Percentiles rank a stretch among this genome's conserved stretches.
Conservation (phyloP, 2,113 vertebrate genomes). For the Rhegmatorhina hoffmannsi region DNA sequence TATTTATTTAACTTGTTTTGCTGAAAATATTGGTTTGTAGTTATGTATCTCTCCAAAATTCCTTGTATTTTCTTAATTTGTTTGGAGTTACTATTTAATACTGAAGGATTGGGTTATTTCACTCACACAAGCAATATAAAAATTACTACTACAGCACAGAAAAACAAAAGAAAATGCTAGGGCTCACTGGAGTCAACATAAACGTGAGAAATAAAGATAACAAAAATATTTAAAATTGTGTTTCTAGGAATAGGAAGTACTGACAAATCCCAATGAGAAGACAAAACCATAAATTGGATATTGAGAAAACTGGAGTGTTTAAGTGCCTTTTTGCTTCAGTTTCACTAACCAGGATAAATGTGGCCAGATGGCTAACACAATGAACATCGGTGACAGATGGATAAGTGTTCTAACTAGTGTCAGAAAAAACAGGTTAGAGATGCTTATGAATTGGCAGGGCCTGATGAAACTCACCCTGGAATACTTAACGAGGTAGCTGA, state of each 20-base stretch:
- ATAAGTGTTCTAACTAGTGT: constrained; percentile 57
- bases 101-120: neutral
- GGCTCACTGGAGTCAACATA: neutral
- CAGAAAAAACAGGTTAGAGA: constrained; percentile 62
- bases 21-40: neutral
- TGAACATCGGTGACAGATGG: constrained; percentile 62
- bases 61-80: neutral
- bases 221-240: neutral
- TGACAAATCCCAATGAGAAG: neutral
- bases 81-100: neutral
- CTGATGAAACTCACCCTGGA: constrained; percentile 46
- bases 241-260: neutral
- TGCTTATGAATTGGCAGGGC: constrained; percentile 52
- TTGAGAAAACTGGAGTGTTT: constrained; percentile 4
- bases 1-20: neutral
- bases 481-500: constrained; percentile 47
- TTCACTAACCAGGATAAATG: constrained; percentile 41
- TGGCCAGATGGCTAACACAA: constrained; percentile 69
- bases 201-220: neutral
- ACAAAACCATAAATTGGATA: neutral
- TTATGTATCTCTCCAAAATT: neutral
- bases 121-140: neutral
- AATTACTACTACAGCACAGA: neutral
- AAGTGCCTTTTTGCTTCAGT: constrained; percentile 17
- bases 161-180: neutral